These are phyloP conservation scores for Carassius carassius DNA, from an alignment of 2,113 vertebrate species.

Conservation along the genomic window DNA sequence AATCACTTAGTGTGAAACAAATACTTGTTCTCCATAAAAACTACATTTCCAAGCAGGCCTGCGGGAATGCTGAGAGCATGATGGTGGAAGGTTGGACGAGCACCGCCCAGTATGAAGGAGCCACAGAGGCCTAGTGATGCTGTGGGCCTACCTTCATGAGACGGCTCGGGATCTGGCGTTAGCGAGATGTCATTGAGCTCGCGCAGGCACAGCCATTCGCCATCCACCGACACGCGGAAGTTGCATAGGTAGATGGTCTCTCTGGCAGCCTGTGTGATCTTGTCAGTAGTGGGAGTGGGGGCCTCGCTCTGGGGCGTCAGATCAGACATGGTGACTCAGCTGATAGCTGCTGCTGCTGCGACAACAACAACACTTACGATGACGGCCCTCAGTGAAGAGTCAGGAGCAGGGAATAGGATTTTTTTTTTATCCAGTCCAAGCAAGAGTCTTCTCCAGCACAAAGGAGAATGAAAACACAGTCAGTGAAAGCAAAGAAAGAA, in stretches of 20 bases:
- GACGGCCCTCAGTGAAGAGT: constrained; percentile 60
- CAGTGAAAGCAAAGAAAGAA: constrained; percentile 6
- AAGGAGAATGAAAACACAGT: constrained; percentile 51
- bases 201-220: constrained; percentile 97
- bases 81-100: constrained; percentile 24
- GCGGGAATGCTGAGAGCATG: constrained; percentile 12
- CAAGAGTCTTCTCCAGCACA: constrained; percentile 47
- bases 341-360: constrained; percentile 71
- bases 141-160: constrained; percentile 89
- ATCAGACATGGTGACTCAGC: constrained; percentile 99
- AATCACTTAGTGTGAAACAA: background rate
- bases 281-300: constrained; percentile 98
- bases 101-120: constrained; percentile 28
- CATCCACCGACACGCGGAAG: constrained; percentile 98
- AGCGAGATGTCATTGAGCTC: constrained; percentile 99
- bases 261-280: constrained; percentile 99
- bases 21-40: constrained; percentile 10
- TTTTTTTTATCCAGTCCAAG: constrained; percentile 15
- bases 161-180: constrained; percentile 96
- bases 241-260: constrained; percentile 99
- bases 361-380: constrained; percentile 68
- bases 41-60: constrained; percentile 47
- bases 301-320: constrained; percentile 96
- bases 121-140: constrained; percentile 39
- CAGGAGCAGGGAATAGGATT: constrained; percentile 15